Conservation (phyloP, 2,888 invertebrate species). For the Aethes cnicana region DNA sequence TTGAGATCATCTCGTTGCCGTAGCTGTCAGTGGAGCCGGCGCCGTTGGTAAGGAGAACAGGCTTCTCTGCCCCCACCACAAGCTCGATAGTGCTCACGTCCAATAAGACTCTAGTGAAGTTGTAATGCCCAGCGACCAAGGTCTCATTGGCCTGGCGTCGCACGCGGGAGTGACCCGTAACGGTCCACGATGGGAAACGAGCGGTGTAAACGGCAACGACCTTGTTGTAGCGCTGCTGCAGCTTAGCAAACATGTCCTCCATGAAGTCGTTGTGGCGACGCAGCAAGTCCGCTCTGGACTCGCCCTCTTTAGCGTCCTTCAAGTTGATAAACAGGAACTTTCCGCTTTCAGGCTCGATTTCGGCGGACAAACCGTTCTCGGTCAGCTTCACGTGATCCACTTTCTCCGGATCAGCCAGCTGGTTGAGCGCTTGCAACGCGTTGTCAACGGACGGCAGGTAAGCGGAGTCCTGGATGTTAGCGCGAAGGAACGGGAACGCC, state of each 20-base stretch:
- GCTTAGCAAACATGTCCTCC: conserved; percentile 71
- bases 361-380: conserved; percentile 60
- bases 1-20: conserved; percentile 42
- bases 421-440: conserved; percentile 80
- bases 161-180: conserved; percentile 51
- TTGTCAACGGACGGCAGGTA: conserved; percentile 85
- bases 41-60: conserved; percentile 6
- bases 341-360: conserved; percentile 64
- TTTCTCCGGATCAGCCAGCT: conserved; percentile 65
- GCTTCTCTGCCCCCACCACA: conserved; percentile 18
- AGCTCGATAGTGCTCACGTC: conserved; percentile 41
- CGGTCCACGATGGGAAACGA: conserved; percentile 75
- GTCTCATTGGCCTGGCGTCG: conserved; percentile 51
- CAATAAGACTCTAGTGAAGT: conserved; percentile 51
- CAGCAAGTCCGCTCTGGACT: conserved; percentile 78
- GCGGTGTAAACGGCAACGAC: conserved; percentile 84
- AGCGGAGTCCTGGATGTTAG: conserved; percentile 55
- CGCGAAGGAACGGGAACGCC: conserved; percentile 62
- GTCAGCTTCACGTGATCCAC: conserved; percentile 62
- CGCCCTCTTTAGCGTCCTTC: conserved; percentile 81
- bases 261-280: conserved; percentile 84
- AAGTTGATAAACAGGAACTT: conserved; percentile 81
- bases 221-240: conserved; percentile 67
- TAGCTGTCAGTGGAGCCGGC: conserved; percentile 35
- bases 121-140: conserved; percentile 31